These are phyloP conservation scores for Atta cephalotes DNA, from an alignment of 1,140 invertebrate genomes.

Conservation along the genomic window DNA sequence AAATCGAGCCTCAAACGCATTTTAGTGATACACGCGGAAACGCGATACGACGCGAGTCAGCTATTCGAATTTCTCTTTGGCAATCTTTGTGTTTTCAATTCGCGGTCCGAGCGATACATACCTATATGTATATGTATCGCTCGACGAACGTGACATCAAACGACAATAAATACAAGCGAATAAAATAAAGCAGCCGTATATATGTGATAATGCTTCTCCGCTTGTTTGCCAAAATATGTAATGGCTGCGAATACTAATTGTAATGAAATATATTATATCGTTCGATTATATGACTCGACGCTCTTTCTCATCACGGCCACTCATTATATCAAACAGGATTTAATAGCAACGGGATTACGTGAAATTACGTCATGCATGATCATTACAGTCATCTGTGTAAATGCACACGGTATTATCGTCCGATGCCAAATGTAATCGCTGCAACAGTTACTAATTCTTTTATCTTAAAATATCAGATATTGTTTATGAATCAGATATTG, in stretches of 20 bases:
- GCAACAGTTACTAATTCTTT: slow-evolving; percentile 20
- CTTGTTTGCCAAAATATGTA: slow-evolving; percentile 8
- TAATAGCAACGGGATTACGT: slow-evolving; percentile 8
- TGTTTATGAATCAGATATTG: neutral
- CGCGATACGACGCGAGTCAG: slow-evolving; percentile 29
- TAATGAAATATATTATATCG: slow-evolving; percentile 21
- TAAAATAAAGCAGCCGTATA: neutral
- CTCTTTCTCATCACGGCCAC: slow-evolving; percentile 2
- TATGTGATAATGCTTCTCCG: neutral
- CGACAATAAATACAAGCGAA: slow-evolving; percentile 37
- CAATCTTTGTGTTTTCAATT: slow-evolving; percentile 49
- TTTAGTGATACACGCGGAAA: slow-evolving; percentile 51
- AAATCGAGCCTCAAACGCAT: slow-evolving; percentile 54
- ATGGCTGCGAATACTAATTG: slow-evolving; percentile 8
- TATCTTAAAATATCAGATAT: slow-evolving; percentile 23
- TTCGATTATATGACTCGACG: neutral
- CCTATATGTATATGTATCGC: neutral
- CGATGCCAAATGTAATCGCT: slow-evolving; percentile 7
- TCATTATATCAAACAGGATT: slow-evolving; percentile 33
- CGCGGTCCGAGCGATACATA: neutral
- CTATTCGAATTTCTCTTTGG: slow-evolving; percentile 53
- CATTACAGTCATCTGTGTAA: slow-evolving; percentile 12
- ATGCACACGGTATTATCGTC: neutral
- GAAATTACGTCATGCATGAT: slow-evolving; percentile 1
- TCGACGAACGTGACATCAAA: slow-evolving; percentile 29